Evolutionary conservation across 2,797 vertebrate genomes (phyloP).

Genomic region (Phylloscopus collybita): DNA sequence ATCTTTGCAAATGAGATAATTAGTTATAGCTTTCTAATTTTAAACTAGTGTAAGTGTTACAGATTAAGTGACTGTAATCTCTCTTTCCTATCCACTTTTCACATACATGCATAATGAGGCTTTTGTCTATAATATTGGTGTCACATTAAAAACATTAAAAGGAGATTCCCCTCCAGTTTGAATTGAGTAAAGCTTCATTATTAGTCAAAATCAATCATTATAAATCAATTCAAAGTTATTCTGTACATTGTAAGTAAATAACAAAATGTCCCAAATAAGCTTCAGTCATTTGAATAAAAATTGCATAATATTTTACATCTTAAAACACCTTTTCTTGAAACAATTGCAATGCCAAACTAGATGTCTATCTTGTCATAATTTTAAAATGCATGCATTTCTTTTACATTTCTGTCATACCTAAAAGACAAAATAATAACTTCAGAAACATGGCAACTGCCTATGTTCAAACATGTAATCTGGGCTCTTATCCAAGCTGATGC

Average conservation of each 20-base stretch:
- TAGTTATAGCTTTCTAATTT: constrained; percentile 68
- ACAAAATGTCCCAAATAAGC: background rate
- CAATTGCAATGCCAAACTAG: background rate
- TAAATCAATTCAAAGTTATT: background rate
- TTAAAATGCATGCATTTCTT: background rate
- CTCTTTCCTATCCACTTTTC: constrained; percentile 60
- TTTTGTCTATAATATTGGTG: constrained; percentile 54
- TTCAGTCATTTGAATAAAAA: constrained; percentile 23
- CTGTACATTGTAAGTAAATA: background rate
- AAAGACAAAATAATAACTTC: constrained; percentile 26
- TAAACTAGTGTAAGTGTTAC: constrained; percentile 64
- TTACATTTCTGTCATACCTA: constrained; percentile 16
- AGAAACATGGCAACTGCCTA: constrained; percentile 2
- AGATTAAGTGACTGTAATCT: constrained; percentile 65
- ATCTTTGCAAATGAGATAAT: constrained; percentile 72
- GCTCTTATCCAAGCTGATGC: background rate
- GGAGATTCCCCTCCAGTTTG: background rate
- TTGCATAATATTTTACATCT: background rate
- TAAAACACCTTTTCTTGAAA: background rate
- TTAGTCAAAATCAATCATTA: constrained; percentile 4
- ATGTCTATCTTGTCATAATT: background rate
- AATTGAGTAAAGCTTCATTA: background rate
- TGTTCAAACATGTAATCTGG: constrained; percentile 21
- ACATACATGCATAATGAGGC: constrained; percentile 25
- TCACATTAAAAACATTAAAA: constrained; percentile 38